Evolutionary conservation across 2,797 vertebrate genomes (phyloP).

Genomic region (Squalus acanthias): DNA sequence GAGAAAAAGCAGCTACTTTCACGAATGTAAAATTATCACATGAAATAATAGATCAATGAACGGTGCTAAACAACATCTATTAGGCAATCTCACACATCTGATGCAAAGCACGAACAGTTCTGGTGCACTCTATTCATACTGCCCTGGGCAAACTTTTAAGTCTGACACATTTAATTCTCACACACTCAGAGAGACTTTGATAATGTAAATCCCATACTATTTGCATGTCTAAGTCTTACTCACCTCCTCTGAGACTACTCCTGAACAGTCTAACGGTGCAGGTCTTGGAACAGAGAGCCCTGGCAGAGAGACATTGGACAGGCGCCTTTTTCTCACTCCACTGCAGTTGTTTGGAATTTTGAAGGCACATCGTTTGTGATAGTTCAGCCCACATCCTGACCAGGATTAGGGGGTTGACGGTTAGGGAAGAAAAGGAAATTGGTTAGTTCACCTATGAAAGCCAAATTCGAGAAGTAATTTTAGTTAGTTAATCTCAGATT

Average conservation of each 20-base stretch:
- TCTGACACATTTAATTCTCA: neutral
- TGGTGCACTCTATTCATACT: neutral
- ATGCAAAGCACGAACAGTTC: neutral
- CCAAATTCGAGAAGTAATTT: neutral
- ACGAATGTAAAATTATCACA: neutral
- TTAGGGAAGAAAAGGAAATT: conserved; percentile 43
- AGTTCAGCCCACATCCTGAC: conserved; percentile 90
- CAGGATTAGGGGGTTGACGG: neutral
- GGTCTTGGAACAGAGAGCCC: conserved; percentile 79
- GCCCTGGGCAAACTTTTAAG: neutral
- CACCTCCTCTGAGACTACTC: conserved; percentile 79
- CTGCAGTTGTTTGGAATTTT: conserved; percentile 98
- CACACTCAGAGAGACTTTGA: neutral
- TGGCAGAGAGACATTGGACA: conserved; percentile 88
- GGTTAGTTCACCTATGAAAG: conserved; percentile 40
- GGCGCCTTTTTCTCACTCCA: conserved; percentile 82
- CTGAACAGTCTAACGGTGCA: conserved; percentile 66
- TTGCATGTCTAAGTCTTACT: conserved; percentile 43
- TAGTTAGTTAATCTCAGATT: neutral
- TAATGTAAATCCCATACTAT: neutral
- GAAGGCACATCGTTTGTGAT: conserved; percentile 95
- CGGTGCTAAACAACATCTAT: neutral
- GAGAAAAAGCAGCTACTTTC: neutral
- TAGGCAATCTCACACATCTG: neutral
- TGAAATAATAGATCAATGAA: neutral